Evolutionary conservation across 2,797 vertebrate genomes (phyloP).

Genomic region (Ptychadena robeensis): DNA sequence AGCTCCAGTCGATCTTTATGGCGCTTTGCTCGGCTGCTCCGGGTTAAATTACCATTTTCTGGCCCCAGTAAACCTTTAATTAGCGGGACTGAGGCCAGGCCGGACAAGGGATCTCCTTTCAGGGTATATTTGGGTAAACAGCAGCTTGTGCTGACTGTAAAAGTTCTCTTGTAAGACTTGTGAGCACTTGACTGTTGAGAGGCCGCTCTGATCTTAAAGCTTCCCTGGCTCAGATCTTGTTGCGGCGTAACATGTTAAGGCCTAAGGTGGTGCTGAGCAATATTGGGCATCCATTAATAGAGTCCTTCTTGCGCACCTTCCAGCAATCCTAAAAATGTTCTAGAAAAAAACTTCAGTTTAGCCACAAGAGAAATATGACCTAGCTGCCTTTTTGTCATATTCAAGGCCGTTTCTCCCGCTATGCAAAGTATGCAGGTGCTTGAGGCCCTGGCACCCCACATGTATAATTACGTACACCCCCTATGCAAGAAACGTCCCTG

Average conservation of each 20-base stretch:
- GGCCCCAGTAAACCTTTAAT: conserved; percentile 13
- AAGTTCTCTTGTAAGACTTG: conserved; percentile 8
- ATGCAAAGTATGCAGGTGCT: too few relatives aligned
- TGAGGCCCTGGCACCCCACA: too few relatives aligned
- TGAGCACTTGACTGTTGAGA: not conserved
- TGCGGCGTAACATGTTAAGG: not conserved
- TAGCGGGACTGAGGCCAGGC: not conserved
- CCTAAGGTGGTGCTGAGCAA: not conserved
- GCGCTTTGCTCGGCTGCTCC: conserved; percentile 4
- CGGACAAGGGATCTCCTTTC: conserved; percentile 8
- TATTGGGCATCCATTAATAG: not conserved
- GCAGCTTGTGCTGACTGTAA: not conserved
- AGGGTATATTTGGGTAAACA: conserved; percentile 19
- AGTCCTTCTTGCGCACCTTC: not conserved
- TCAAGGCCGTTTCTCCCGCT: too few relatives aligned
- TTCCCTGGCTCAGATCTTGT: not conserved
- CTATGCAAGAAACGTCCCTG: too few relatives aligned
- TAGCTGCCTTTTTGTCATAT: not conserved
- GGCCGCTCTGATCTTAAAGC: not conserved
- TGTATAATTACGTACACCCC: too few relatives aligned
- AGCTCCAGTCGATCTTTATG: not conserved
- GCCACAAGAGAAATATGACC: not conserved
- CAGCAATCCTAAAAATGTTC: not conserved
- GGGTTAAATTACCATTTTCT: conserved; percentile 4
- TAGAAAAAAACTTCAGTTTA: too few relatives aligned